Evolutionary conservation across 2,113 vertebrate genomes (phyloP), one percentile per base, ranked within the genome.

Genomic region (Budorcas taxicolor): DNA sequence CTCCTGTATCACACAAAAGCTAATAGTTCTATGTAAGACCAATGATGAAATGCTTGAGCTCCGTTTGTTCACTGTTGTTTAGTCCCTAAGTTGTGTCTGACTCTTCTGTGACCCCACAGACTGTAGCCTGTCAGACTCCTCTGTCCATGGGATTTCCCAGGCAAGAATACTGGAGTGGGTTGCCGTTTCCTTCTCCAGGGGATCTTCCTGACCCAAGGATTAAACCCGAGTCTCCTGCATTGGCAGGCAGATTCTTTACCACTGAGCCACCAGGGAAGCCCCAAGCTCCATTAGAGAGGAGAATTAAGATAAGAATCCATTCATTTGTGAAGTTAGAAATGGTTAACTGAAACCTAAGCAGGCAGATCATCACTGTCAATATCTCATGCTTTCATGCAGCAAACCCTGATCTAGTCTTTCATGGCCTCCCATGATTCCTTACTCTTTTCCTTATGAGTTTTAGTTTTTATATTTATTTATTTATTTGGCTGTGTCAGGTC

Each of bases 371-470:
- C 84, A 81, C 84, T 94, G 67, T 67, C 21, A 10, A 71, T 64
- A 16, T 25, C 19, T 45, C 53, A 52, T 33, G 80, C 31, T 57
- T 93, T 29, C 19, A 85, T 9, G 10, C 16, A 13, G 33, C 6
- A 29, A 95, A 58, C 3, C 29, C 45, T 80, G 40, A 13, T 5
- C 33, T 29, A n/a, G 23, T 84, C 21, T 88, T 91, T 90, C 21
- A 94, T 53, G 62, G 23, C n/a, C 9, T 93, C 78, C 87, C 47
- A 29, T 53, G 57, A 97, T 74, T 87, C 80, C 57, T 87, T 92
- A 27, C 53, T 91, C 55, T 92, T 85, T 90, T 74, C 78, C 64
- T 95, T 60, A 29, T 96, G 71, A 13, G 60, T 95, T 92, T 97
- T 58, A 15, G 45, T 45, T 78, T 78, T 78, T 43, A 76, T 76